Percentiles rank a stretch among this genome's conserved stretches.
Conservation (phyloP, 2,113 vertebrate genomes). For the Tringa solitaria region DNA sequence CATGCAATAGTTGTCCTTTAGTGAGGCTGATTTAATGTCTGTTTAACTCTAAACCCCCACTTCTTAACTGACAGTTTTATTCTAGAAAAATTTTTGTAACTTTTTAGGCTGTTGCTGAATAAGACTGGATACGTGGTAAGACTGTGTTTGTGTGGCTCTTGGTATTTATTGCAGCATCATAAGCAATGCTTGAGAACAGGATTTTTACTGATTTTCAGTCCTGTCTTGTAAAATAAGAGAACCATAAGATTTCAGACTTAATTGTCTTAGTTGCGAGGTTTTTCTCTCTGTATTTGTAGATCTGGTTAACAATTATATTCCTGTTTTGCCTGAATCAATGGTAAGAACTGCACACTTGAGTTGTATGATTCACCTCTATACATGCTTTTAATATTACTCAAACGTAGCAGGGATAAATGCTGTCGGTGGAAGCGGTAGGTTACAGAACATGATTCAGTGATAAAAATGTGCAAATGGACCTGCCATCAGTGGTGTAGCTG, state of each 20-base stretch:
- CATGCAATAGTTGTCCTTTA: background rate
- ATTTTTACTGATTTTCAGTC: background rate
- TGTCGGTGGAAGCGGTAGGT: background rate
- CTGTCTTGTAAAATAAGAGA: background rate
- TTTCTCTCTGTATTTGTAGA: background rate
- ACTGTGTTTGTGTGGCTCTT: background rate
- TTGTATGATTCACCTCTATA: background rate
- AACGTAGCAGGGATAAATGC: background rate
- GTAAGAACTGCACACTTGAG: background rate
- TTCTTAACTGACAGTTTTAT: background rate
- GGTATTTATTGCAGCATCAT: background rate
- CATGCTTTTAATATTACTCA: background rate
- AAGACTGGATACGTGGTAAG: background rate
- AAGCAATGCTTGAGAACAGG: background rate
- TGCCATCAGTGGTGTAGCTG: conserved; percentile 11
- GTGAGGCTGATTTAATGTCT: background rate
- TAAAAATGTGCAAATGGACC: conserved; percentile 48
- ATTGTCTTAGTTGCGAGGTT: background rate
- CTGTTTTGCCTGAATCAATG: background rate
- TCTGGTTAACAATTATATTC: background rate
- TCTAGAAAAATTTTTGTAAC: background rate
- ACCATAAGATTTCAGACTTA: background rate
- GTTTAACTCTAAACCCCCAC: accelerated
- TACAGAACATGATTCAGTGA: conserved; percentile 20
- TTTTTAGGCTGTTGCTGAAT: background rate